Evolutionary conservation across 1,140 invertebrate species (phyloP), one percentile per base, ranked within the genome.

Genomic region (Sesamia nonagrioides): DNA sequence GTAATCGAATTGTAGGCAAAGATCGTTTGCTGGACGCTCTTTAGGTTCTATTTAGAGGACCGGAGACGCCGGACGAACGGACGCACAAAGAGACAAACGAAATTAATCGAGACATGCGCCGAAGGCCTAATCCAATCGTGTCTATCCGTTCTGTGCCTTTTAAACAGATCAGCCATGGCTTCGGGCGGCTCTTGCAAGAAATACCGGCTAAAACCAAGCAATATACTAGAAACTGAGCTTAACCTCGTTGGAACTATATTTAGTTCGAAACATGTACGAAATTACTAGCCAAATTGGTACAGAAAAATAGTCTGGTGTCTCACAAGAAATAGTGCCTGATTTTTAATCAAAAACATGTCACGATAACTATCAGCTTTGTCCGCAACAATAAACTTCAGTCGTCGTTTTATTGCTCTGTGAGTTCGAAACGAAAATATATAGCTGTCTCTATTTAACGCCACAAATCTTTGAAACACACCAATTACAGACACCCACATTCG

Each of bases 81-180:
- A 82, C 84, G 85, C 86, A 89, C 91, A 91, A 92, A 92, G 92
- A 93, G 87, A 92, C 89, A 92, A 92, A 94, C 91, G 91, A 93
- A 92, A 92, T 92, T 94, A 92, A 94, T 94, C 91, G 86, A 80
- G 89, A 88, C 87, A 92, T 92, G 86, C 89, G 87, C 87, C 84
- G 82, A 81, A 84, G 89, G 84, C 86, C 84, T 93, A 94, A 92
- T 90, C 85, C 88, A 94, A 94, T 93, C 87, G 82, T 77, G 76
- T 76, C 56, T 56, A 80, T 63, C 74, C 35, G 27, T 35, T 76
- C 74, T 61, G 58, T 81, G 69, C 74, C 77, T 80, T 82, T 82
- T 82, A 79, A 66, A 79, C 54, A 61, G 78, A 79, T 74, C 80
- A 81, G 60, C 78, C 15, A 61, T 68, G 40, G 74, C 74, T 56